phyloP scores from a whole-genome alignment of 2,113 vertebrate species.

The Chunga burmeisteri region DNA sequence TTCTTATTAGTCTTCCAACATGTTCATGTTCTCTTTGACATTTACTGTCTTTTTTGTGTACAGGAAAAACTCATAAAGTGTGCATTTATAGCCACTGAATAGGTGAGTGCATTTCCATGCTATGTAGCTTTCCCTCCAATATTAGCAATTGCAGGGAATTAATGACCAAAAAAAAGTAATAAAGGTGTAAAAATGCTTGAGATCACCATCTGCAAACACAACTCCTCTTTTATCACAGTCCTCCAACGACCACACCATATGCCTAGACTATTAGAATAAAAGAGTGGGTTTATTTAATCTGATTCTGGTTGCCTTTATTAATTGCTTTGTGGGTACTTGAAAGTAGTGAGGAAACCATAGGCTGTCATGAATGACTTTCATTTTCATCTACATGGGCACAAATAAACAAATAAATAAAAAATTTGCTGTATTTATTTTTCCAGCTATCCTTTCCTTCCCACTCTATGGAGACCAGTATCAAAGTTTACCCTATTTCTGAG shows the following conservation, averaged over 20 bases:
- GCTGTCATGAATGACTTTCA: background rate
- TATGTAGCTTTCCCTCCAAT: background rate
- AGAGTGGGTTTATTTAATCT: background rate
- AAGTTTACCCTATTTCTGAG: background rate
- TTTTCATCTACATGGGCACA: background rate
- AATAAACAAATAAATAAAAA: background rate
- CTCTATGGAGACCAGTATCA: background rate
- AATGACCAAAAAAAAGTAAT: background rate
- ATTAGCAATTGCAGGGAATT: background rate
- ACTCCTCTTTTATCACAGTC: background rate
- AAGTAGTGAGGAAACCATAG: background rate
- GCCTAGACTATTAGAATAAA: background rate
- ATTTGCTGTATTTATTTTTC: background rate
- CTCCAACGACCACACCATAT: background rate
- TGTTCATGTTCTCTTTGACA: background rate
- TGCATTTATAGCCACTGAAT: background rate
- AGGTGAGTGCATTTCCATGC: background rate
- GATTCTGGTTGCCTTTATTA: background rate
- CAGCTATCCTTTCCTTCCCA: background rate
- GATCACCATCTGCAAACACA: background rate
- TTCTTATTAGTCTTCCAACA: background rate
- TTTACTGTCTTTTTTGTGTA: background rate
- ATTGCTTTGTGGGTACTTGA: background rate
- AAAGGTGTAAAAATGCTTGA: background rate
- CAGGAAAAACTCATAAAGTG: background rate